Conservation (phyloP, 2,888 invertebrate species). For the Amphimallon solstitiale region DNA sequence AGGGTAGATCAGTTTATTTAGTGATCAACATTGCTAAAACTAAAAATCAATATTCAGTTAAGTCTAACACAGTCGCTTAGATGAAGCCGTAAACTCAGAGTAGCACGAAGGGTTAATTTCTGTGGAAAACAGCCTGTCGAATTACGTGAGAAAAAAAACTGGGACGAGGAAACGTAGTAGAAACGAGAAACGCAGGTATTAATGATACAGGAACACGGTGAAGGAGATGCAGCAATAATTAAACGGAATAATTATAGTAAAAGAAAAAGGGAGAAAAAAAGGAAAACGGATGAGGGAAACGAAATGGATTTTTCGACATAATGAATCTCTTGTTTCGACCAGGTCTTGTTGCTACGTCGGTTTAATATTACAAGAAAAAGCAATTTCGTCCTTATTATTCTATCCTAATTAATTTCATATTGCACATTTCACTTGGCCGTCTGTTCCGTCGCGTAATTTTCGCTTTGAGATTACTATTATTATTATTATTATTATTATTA, state of each 20-base stretch:
- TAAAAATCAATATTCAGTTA: too few species aligned
- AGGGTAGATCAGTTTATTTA: too few species aligned
- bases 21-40: too few species aligned
- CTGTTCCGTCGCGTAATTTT: slow-evolving; percentile 18
- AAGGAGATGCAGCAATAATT: slow-evolving; percentile 3
- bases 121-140: too few species aligned
- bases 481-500: slow-evolving; percentile 12
- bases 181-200: slow-evolving; percentile 10
- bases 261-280: slow-evolving; percentile 4
- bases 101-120: too few species aligned
- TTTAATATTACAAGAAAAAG: slow-evolving; percentile 9
- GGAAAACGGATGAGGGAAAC: background rate
- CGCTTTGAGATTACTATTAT: slow-evolving; percentile 6
- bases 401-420: slow-evolving; percentile 18
- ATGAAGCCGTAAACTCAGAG: too few species aligned
- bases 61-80: too few species aligned
- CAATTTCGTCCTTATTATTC: slow-evolving; percentile 19
- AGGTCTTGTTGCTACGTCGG: slow-evolving; percentile 14
- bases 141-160: background rate
- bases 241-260: slow-evolving; percentile 16
- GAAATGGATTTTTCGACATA: slow-evolving; percentile 11
- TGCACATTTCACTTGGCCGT: slow-evolving; percentile 8
- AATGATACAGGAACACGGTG: slow-evolving; percentile 11
- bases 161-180: background rate
- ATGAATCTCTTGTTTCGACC: slow-evolving; percentile 5